Conservation (phyloP, 2,888 invertebrate species). For the Euspilapteryx auroguttella region DNA sequence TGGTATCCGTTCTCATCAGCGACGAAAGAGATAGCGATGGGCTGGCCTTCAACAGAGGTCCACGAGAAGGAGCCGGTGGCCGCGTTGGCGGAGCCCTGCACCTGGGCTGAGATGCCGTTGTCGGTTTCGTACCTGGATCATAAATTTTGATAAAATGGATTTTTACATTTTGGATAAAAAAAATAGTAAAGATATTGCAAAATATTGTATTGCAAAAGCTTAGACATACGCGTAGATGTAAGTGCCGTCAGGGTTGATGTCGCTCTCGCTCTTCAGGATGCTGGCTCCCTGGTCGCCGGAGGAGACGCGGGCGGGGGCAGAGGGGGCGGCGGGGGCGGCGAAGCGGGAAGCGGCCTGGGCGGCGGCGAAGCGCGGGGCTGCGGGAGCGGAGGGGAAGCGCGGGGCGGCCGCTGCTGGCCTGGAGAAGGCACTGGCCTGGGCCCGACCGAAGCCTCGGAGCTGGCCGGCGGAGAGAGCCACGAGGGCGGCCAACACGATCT, state of each 20-base stretch:
- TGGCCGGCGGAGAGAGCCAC: slow-evolving; percentile 4
- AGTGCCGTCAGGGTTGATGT: slow-evolving; percentile 51
- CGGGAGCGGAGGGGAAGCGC: neutral
- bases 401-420: neutral
- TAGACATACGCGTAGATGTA: slow-evolving; percentile 53
- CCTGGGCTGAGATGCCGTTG: slow-evolving; percentile 56
- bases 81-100: slow-evolving; percentile 29
- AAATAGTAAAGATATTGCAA: no score
- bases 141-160: neutral
- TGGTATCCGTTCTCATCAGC: slow-evolving; percentile 11
- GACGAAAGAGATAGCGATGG: slow-evolving; percentile 48
- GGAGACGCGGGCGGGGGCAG: slow-evolving; percentile 7
- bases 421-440: slow-evolving; percentile 7
- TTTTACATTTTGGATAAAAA: no score
- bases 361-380: no score
- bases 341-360: no score
- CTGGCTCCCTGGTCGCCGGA: slow-evolving; percentile 18
- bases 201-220: neutral
- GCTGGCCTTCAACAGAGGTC: slow-evolving; percentile 54
- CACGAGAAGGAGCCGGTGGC: slow-evolving; percentile 39
- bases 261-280: slow-evolving; percentile 35
- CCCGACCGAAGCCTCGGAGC: slow-evolving; percentile 4
- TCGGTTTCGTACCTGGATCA: slow-evolving; percentile 14
- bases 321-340: no score
- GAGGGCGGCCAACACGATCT: slow-evolving; percentile 7